Base-by-base conservation (phyloP, 2,113 vertebrate species). In the Bubalus kerabau region DNA sequence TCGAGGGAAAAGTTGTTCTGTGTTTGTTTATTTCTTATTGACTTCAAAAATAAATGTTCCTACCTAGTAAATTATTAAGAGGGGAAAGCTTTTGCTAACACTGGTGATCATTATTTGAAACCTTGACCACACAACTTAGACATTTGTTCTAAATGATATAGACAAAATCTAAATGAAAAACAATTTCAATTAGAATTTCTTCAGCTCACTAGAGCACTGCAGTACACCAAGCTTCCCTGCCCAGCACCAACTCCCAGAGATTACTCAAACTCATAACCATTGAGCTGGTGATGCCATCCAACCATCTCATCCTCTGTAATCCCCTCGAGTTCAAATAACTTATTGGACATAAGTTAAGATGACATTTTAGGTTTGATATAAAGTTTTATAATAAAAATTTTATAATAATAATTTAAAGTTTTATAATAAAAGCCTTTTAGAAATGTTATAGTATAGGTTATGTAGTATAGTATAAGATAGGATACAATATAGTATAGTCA, bases 291-390 rank as follows among this genome's bases (percentile, higher is more conserved):
- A 40, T 6, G 19, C n/a, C n/a, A 23, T 40, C n/a, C 10, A 40
- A 71, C 9, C n/a, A 40, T 40, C 4, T 40, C n/a, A 23, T 71
- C 19, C 67, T 71, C n/a, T 71, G n/a, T 71, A n/a, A 71, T 40
- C 67, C n/a, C 67, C 36, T 17, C 91, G 2, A 93, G 43, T 19
- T 87, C 2, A 96, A 95, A 83, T 76, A 97, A 92, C 48, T 94
- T 15, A 87, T 19, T 84, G 76, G 15, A 10, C 10, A 6, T 1
- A 52, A 71, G 32, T 43, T 89, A 88, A 93, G 96, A 93, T 84
- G 74, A 60, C 57, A 91, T 52, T 0, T 21, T 86, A 94, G 14
- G 24, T 52, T 96, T 97, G 30, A 60, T 59, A 93, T 67, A 96
- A 81, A 12, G 23, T 71, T 96, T 93, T 80, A 67, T 36, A 74